Evolutionary conservation across 2,113 vertebrate genomes (phyloP), one percentile per base, ranked within the genome.

Genomic region (Pterocles orientalis): DNA sequence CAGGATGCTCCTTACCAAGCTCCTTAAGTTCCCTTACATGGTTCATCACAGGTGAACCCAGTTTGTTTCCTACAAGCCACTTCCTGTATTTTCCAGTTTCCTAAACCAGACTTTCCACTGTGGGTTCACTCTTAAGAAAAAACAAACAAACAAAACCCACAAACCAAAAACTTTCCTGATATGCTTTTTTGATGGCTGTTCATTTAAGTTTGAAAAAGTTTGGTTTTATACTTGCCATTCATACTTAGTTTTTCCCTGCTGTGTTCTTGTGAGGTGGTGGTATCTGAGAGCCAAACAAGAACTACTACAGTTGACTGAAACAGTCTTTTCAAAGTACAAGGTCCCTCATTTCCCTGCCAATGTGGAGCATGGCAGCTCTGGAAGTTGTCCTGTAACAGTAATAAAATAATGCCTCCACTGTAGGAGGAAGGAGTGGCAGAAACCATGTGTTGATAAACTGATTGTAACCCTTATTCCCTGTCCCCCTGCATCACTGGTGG

Each of bases 401-500:
- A 18, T 7, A 9, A 5, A 34, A 51, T 53, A 31, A 26, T 10
- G 41, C 12, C 13, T 41, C 41, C 41, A 41, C 41, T 41, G 41
- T 14, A 41, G 41, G 41, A 41, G 41, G 41, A 41, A 41, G 41
- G 41, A 68, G 31, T 6, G 5, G 41, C 34, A 82, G 41, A 20
- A 17, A 80, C 7, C 39, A 1, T 0, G 2, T 5, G 19, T 41
- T 41, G 48, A 61, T 47, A 41, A 41, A 36, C 13, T 25, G n/a
- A 70, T 18, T 10, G 2, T 12, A 62, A 7, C 12, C 20, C 57
- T 11, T 18, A 5, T 21, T 71, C 21, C 9, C 24, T 1, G 0
- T 31, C 4, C 20, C 7, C 7, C 17, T 43, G 34, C 2, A 2
- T 23, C 2, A 1, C 8, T 10, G 0, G 3, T 3, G 18, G 26